A percentile compares a stretch with the other conserved stretches of the same genome.
phyloP scores from a whole-genome alignment of 2,113 vertebrate species.

The Sander lucioperca region DNA sequence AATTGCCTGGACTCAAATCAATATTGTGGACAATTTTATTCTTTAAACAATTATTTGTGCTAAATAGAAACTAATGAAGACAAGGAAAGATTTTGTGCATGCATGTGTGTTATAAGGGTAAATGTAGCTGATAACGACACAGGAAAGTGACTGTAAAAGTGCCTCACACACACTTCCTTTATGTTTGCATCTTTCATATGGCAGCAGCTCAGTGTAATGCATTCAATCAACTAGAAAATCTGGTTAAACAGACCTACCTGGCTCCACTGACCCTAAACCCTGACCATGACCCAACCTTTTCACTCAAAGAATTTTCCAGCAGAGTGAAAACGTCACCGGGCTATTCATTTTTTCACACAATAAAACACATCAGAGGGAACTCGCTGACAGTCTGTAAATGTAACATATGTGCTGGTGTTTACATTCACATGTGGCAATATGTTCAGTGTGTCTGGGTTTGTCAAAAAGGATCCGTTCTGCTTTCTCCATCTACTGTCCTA shows the following conservation, averaged over 20 bases:
- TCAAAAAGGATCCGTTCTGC: constrained; percentile 48
- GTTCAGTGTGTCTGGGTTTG: constrained; percentile 15
- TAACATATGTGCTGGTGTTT: constrained; percentile 29
- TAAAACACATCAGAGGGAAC: constrained; percentile 18
- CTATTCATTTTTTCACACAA: constrained; percentile 36
- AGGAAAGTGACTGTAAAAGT: neutral
- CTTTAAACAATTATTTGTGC: neutral
- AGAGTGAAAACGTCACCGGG: constrained; percentile 34
- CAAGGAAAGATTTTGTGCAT: neutral
- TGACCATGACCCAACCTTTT: constrained; percentile 25
- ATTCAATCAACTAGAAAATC: constrained; percentile 49
- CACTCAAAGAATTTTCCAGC: constrained; percentile 36
- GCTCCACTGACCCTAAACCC: constrained; percentile 43
- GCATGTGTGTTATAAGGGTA: neutral
- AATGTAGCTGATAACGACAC: neutral
- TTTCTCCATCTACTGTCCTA: constrained; percentile 75
- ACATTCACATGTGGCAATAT: constrained; percentile 65
- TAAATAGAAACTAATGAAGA: neutral
- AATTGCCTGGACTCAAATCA: neutral
- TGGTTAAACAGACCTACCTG: constrained; percentile 21
- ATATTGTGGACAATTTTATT: neutral
- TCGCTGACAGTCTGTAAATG: constrained; percentile 45
- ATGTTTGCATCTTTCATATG: constrained; percentile 5
- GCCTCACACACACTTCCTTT: constrained; percentile 1
- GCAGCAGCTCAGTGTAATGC: neutral